Base-by-base conservation (phyloP, 53 echinoderm and acorn worm species). In the Patiria pectinifera region DNA sequence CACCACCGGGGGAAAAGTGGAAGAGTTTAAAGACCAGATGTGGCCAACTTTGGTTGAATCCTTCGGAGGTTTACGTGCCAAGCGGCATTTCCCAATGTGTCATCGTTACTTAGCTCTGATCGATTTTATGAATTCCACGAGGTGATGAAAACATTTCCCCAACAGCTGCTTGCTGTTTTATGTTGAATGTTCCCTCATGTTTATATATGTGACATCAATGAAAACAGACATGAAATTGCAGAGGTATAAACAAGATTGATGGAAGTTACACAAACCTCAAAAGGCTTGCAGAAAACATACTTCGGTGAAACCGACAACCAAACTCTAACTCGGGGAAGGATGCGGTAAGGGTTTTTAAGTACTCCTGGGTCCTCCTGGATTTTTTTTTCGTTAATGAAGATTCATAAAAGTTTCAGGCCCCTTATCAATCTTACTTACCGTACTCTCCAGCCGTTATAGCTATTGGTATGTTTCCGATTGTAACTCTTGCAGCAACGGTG, bases 401-500 rank as follows among this genome's bases (percentile, higher is more conserved):
- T 53, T 53, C 8, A 53, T 53, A 53, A 53, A 53, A 53, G 53
- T 35, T 35, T 35, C 35, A 35, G 35, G 35, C 35, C 35, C 53
- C 53, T 53, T 75, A 4, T 75, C 72, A 1, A 3, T 46, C 8
- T 71, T 60, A 61, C 88, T 88, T 76, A 88, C 88, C 88, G 61
- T 61, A 88, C 11, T 60, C 3, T 11, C 66, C 88, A 45, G 88
- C 78, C n/a, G 88, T 78, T 78, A 59, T 78, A 43, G 88, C 88
- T 11, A 66, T 71, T 43, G 88, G 88, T 78, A 88, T 44, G 21
- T 78, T 35, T 11, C 78, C 78, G 18, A 77, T 78, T 75, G 88
- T 88, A 78, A 78, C 19, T 44, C 88, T 48, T 45, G 76, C 77
- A 14, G 61, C 35, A 15, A 78, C 12, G 11, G 88, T 88, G 22